A percentile compares a stretch with the other conserved stretches of the same genome.
Conservation (phyloP, 2,888 invertebrate species). For the Cabera pusaria region DNA sequence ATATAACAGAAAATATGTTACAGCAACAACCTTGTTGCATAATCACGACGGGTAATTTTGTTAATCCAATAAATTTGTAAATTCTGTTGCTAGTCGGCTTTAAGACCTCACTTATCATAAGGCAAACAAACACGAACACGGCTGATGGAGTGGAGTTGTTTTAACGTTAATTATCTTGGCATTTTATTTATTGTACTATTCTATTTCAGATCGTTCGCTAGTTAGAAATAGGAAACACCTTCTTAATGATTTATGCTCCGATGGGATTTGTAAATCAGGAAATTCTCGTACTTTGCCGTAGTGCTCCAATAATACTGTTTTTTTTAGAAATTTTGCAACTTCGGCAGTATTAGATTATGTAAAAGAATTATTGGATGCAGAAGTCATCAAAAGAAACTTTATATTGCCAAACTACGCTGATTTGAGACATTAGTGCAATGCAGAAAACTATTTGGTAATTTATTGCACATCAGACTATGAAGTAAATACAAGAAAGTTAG, state of each 20-base stretch:
- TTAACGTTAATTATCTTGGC: constrained; percentile 24
- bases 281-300: background rate
- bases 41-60: constrained; percentile 24
- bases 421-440: constrained; percentile 1
- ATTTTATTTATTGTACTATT: constrained; percentile 26
- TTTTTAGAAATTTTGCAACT: too few species aligned
- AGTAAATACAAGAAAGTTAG: background rate
- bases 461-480: background rate
- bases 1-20: constrained; percentile 20
- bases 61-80: constrained; percentile 33
- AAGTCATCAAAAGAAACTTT: constrained; percentile 13
- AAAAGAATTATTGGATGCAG: constrained; percentile 3
- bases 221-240: background rate
- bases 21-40: constrained; percentile 25
- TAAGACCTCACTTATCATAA: constrained; percentile 33
- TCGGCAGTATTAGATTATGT: constrained; percentile 1
- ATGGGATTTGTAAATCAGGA: constrained; percentile 5
- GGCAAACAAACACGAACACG: constrained; percentile 25
- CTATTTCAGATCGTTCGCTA: constrained; percentile 22
- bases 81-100: constrained; percentile 30
- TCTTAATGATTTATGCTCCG: constrained; percentile 9
- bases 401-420: constrained; percentile 6
- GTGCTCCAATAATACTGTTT: too few species aligned
- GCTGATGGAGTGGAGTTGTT: constrained; percentile 27
- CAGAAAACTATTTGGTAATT: background rate